A percentile compares a stretch with the other conserved stretches of the same genome.
phyloP scores from a whole-genome alignment of 2,113 vertebrate genomes.

The Paraplagusia blochii region DNA sequence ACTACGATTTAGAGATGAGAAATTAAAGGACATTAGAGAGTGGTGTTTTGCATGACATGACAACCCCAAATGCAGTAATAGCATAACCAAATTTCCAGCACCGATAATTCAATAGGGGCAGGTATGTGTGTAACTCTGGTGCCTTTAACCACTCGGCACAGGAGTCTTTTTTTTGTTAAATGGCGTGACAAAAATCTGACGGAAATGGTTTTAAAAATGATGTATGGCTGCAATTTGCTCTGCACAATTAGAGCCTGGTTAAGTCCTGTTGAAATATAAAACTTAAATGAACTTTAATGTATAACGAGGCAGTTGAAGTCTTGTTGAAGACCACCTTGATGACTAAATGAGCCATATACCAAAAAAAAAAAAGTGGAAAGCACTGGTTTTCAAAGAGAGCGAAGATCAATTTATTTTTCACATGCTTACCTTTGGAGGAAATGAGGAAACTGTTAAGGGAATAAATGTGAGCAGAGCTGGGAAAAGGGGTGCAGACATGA shows the following conservation, averaged over 20 bases:
- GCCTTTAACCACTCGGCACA: constrained; percentile 9
- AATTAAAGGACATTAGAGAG: constrained; percentile 13
- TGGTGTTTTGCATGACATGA: constrained; percentile 42
- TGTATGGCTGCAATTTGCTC: constrained; percentile 50
- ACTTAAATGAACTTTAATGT: constrained; percentile 43
- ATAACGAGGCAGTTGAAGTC: constrained; percentile 39
- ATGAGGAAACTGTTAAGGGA: constrained; percentile 51
- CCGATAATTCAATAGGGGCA: constrained; percentile 53
- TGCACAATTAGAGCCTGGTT: constrained; percentile 42
- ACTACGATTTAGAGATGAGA: constrained; percentile 31
- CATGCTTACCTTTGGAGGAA: constrained; percentile 49
- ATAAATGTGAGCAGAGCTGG: constrained; percentile 47
- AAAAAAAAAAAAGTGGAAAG: constrained; percentile 33
- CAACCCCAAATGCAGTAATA: constrained; percentile 52
- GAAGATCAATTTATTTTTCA: constrained; percentile 23
- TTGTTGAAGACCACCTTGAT: constrained; percentile 32
- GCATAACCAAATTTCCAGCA: constrained; percentile 38
- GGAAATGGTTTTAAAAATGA: constrained; percentile 50
- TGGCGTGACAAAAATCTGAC: constrained; percentile 32
- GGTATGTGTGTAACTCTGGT: constrained; percentile 36
- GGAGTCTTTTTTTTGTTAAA: constrained; percentile 37
- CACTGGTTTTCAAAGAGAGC: constrained; percentile 36
- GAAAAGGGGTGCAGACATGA: constrained; percentile 28
- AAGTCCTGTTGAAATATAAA: constrained; percentile 54
- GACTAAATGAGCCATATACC: constrained; percentile 55